A percentile compares a stretch with the other conserved stretches of the same genome.
Evolutionary conservation across 2,888 invertebrate genomes (phyloP).

Genomic region (Mythimna vitellina): DNA sequence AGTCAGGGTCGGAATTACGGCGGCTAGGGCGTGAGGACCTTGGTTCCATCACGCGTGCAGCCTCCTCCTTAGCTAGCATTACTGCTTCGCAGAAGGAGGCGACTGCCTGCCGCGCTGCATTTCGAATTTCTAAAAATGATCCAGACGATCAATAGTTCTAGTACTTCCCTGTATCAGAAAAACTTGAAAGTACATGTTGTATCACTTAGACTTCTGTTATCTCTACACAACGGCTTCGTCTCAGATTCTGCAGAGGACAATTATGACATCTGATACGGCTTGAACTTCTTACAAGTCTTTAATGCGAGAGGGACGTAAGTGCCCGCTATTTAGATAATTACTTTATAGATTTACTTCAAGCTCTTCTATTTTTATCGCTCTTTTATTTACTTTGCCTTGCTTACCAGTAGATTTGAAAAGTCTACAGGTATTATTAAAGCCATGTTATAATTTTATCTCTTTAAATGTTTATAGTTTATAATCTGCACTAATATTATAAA

Average conservation of each 20-base stretch:
- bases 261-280: slow-evolving; percentile 76
- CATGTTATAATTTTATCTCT: neutral
- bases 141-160: neutral
- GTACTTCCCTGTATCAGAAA: too few relatives aligned
- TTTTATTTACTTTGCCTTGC: slow-evolving; percentile 2
- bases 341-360: slow-evolving; percentile 66
- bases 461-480: neutral
- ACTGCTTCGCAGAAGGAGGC: too few relatives aligned
- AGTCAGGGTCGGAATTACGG: too few relatives aligned
- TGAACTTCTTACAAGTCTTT: slow-evolving; percentile 70
- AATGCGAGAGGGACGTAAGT: slow-evolving; percentile 61
- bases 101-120: too few relatives aligned
- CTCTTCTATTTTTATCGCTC: slow-evolving; percentile 23
- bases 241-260: slow-evolving; percentile 71
- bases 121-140: neutral
- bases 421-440: too few relatives aligned
- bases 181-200: neutral
- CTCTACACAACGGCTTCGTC: slow-evolving; percentile 43
- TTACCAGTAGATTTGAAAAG: neutral
- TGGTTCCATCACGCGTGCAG: too few relatives aligned
- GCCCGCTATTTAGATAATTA: slow-evolving; percentile 67
- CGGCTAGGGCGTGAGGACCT: too few relatives aligned
- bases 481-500: too few relatives aligned
- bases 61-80: too few relatives aligned
- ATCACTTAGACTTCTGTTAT: slow-evolving; percentile 14